A percentile compares a stretch with the other conserved stretches of the same genome.
Evolutionary conservation across 2,797 vertebrate species (phyloP).

Genomic region (Sebastes aleutianus): DNA sequence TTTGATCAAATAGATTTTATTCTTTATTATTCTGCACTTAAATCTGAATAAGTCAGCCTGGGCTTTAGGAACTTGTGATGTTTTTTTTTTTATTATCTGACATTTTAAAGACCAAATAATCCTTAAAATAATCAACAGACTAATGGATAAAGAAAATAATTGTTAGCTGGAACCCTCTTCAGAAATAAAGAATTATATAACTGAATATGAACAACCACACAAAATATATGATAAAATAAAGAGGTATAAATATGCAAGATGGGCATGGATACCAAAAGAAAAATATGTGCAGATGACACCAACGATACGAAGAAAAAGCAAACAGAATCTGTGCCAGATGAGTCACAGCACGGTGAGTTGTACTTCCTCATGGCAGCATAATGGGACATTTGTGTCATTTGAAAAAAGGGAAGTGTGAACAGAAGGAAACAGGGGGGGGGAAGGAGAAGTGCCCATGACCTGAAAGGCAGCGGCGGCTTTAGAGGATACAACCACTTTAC

Average conservation of each 20-base stretch:
- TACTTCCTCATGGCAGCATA: constrained; percentile 33
- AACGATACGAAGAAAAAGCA: neutral
- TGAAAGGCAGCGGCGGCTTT: neutral
- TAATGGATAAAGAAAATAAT: too few relatives aligned
- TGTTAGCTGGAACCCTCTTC: too few relatives aligned
- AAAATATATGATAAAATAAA: neutral
- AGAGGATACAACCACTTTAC: neutral
- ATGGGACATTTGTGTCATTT: neutral
- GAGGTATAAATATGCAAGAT: neutral
- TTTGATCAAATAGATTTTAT: too few relatives aligned
- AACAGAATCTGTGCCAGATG: neutral
- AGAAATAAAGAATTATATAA: too few relatives aligned
- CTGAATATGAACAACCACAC: neutral
- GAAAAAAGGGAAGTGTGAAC: constrained; percentile 42
- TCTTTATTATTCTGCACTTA: too few relatives aligned
- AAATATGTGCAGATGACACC: neutral
- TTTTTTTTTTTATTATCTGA: too few relatives aligned
- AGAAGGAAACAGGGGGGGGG: constrained; percentile 21
- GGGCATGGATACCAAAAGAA: neutral
- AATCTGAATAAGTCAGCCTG: too few relatives aligned
- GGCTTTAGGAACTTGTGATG: too few relatives aligned
- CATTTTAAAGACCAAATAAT: too few relatives aligned
- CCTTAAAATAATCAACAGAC: too few relatives aligned
- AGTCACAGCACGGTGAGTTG: neutral
- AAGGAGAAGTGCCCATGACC: neutral